phyloP scores from a whole-genome alignment of 1,140 invertebrate species.

The Daktulosphaira vitifoliae region DNA sequence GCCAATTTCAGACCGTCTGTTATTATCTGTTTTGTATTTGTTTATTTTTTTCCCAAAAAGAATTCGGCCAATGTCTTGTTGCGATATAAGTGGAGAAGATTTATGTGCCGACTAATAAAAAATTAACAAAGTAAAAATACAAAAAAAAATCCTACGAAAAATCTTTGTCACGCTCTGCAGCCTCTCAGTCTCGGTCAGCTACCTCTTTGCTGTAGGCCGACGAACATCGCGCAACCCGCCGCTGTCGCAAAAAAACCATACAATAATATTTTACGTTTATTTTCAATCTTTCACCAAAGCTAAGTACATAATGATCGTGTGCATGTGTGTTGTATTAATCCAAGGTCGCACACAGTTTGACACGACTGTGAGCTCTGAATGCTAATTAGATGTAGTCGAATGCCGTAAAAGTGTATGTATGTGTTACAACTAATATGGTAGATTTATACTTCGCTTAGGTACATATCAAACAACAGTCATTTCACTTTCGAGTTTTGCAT shows the following conservation, averaged over 20 bases:
- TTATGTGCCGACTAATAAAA: background rate
- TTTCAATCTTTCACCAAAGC: background rate
- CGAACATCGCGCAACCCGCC: background rate
- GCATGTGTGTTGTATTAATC: background rate
- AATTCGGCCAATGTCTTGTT: constrained; percentile 31
- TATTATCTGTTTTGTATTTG: background rate
- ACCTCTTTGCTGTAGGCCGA: no score
- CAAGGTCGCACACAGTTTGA: constrained; percentile 2
- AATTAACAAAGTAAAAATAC: no score
- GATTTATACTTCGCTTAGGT: no score
- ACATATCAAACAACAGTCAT: no score
- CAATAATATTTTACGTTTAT: background rate
- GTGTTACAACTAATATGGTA: no score
- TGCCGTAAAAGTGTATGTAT: no score
- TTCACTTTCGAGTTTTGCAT: no score
- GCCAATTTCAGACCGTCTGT: no score
- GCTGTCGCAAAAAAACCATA: background rate
- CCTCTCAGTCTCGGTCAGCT: constrained; percentile 25
- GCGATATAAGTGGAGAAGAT: background rate
- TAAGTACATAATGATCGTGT: no score
- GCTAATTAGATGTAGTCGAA: constrained; percentile 14
- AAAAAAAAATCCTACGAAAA: constrained; percentile 5
- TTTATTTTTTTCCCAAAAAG: background rate
- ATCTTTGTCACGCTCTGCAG: constrained; percentile 10
- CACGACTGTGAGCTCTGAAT: background rate